Base-by-base conservation (phyloP, 2,888 invertebrate species). In the Phaonia tiefii region DNA sequence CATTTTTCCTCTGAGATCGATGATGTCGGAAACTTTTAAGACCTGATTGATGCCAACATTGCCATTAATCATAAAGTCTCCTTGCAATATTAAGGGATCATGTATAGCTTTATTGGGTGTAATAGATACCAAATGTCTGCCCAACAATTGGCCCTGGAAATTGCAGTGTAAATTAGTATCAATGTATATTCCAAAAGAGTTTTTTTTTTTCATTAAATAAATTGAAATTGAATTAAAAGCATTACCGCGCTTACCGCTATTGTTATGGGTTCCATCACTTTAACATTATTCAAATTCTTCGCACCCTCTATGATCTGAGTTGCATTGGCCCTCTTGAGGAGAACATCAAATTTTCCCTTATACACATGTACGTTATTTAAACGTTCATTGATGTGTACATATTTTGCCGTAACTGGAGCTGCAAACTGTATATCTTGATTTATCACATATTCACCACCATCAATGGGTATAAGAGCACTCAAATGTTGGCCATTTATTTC, bases 321-420 rank as follows among this genome's bases (percentile, higher is more conserved):
- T 42, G 89, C 85, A 20, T 87, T 84, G 0, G 89, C 85, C 67
- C 92, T 85, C 66, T 88, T 90, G 15, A 92, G 85, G 51, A 93
- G 85, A 13, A 92, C 88, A 85, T 92, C 91, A 22, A 93, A 86
- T 79, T 89, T 88, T 13, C 89, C 89, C 13, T 91, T 85, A 17
- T 84, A 85, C 0, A 93, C 91, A 37, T 89, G 86, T 73, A 93
- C 91, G 58, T 91, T 89, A 86, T 93, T 92, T 22, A 93, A 86
- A 44, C 90, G 88, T 15, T 91, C 85, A 15, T 85, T 85, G n/a
- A 92, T 89, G 3, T 86, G 67, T 11, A 93, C 82, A 13, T 91
- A 85, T 44, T 91, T 89, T 0, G 90, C 89, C 31, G 86, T 84
- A 13, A 92, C 67, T 37, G 91, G 88, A 37, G 89, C 85, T 0